Percentiles rank a stretch among this genome's conserved stretches.
These are phyloP conservation scores for Zoanthus sansibaricus DNA, from an alignment of 92 coral and sea anemone species.

Conservation along the genomic window DNA sequence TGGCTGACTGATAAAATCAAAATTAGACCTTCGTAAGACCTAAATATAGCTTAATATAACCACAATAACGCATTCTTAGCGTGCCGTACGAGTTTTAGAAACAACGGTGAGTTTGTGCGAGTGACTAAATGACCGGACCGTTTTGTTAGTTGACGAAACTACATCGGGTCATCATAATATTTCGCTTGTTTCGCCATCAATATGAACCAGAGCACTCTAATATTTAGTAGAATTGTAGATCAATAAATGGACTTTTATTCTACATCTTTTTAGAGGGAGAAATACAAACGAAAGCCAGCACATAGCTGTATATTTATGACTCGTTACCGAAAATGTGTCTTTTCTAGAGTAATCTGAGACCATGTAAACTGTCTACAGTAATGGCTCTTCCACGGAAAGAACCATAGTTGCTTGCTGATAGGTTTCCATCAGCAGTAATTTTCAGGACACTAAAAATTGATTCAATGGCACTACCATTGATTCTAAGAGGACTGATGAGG, in stretches of 20 bases:
- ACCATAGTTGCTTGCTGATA: too few species aligned
- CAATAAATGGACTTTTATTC: background rate
- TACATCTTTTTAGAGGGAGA: slow-evolving; percentile 1
- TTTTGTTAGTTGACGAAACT: slow-evolving; percentile 11
- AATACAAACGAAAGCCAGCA: background rate
- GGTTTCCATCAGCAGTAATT: too few species aligned
- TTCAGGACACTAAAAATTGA: too few species aligned
- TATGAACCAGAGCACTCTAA: slow-evolving; percentile 5
- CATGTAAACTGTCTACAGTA: background rate
- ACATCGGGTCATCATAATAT: background rate
- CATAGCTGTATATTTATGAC: slow-evolving; percentile 10
- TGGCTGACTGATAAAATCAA: background rate
- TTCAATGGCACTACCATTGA: too few species aligned
- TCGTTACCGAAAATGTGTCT: slow-evolving; percentile 12
- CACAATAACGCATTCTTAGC: slow-evolving; percentile 6
- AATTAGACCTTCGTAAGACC: slow-evolving; percentile 9
- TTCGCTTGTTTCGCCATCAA: background rate
- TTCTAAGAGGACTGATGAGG: too few species aligned
- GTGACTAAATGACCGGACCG: slow-evolving; percentile 10
- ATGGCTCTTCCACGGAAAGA: too few species aligned
- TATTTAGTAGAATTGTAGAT: slow-evolving; percentile 11
- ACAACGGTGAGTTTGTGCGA: background rate
- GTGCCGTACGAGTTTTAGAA: slow-evolving; percentile 10
- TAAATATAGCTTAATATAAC: slow-evolving; percentile 10
- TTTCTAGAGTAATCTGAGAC: slow-evolving; percentile 14